phyloP scores from a whole-genome alignment of 2,888 invertebrate genomes.

The Serrognathus titanus region DNA sequence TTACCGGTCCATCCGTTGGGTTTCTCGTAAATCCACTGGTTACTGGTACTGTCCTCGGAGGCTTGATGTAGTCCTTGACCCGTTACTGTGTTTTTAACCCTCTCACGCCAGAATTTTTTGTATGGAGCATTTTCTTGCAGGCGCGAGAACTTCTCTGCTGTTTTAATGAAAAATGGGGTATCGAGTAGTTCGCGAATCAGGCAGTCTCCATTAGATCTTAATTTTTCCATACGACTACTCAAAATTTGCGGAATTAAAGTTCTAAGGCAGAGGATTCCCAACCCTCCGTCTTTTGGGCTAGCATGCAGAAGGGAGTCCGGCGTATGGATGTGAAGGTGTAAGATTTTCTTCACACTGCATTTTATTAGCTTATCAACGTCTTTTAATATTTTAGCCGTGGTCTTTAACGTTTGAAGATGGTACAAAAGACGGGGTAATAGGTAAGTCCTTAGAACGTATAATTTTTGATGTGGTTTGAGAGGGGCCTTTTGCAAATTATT shows the following conservation, averaged over 20 bases:
- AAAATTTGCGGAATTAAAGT: no score
- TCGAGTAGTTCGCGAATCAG: neutral
- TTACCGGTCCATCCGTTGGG: conserved; percentile 23
- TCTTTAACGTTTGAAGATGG: neutral
- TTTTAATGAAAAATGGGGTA: neutral
- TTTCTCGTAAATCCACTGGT: conserved; percentile 16
- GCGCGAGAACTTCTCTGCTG: neutral
- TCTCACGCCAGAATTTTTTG: conserved; percentile 6
- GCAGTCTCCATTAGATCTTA: conserved; percentile 17
- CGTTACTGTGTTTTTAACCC: neutral
- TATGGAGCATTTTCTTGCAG: conserved; percentile 3
- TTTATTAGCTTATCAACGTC: conserved; percentile 37
- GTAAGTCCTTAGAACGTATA: no score
- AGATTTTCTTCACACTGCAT: conserved; percentile 29
- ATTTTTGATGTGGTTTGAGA: no score
- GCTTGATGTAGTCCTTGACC: conserved; percentile 19
- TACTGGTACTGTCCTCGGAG: conserved; percentile 18
- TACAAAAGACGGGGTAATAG: conserved; percentile 35
- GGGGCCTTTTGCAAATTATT: no score
- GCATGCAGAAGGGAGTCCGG: no score
- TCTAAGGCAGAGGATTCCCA: no score
- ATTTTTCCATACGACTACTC: no score
- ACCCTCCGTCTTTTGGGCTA: no score
- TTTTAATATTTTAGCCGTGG: conserved; percentile 23
- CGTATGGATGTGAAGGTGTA: conserved; percentile 34